These are phyloP conservation scores for Puntigrus tetrazona DNA, from an alignment of 2,113 vertebrate species.

Conservation along the genomic window DNA sequence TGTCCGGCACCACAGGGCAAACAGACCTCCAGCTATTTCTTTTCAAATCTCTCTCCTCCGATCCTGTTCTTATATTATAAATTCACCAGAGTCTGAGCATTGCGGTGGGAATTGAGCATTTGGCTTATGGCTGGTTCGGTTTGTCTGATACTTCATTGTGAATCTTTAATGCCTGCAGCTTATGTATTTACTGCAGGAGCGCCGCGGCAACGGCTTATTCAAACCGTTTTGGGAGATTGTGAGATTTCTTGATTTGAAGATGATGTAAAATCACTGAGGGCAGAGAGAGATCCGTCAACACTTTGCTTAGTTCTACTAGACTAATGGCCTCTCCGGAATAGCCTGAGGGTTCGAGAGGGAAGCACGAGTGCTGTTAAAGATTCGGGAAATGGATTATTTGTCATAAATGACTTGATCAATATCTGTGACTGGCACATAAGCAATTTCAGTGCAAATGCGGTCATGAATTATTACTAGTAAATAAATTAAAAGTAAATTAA, in stretches of 20 bases:
- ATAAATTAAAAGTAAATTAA: background rate
- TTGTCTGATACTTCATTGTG: background rate
- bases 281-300: background rate
- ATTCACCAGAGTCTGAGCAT: background rate
- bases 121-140: background rate
- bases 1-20: background rate
- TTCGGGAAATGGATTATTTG: background rate
- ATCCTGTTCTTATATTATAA: background rate
- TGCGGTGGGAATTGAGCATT: background rate
- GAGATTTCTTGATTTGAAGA: constrained; percentile 25
- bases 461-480: background rate
- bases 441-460: background rate
- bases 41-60: background rate
- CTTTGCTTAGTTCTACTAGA: background rate
- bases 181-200: background rate
- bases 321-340: background rate
- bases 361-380: background rate
- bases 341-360: background rate
- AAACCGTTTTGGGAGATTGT: background rate
- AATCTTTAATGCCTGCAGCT: background rate
- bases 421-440: background rate
- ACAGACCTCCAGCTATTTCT: background rate
- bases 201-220: background rate
- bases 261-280: background rate
- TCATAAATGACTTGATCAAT: background rate